phyloP scores from a whole-genome alignment of 1,140 invertebrate genomes.

The Diachasma alloeum region DNA sequence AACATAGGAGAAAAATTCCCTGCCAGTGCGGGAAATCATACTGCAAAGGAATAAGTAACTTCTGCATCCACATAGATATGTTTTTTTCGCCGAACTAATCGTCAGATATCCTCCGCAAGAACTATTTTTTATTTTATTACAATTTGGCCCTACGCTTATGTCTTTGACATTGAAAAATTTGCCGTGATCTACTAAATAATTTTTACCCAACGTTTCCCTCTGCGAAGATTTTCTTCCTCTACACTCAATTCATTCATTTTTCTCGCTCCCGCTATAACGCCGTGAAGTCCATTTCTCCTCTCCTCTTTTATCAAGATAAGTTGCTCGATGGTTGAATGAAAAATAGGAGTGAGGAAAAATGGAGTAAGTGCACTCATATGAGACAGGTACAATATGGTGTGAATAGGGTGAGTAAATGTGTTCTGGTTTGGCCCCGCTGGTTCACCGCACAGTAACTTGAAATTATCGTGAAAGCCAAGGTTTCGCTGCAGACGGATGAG shows the following conservation, averaged over 20 bases:
- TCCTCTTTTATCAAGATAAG: not conserved
- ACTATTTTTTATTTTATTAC: no score
- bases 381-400: not conserved
- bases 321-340: not conserved
- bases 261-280: not conserved
- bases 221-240: not conserved
- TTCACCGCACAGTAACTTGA: not conserved
- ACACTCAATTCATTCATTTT: not conserved
- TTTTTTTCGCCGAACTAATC: no score
- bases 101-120: no score
- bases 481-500: not conserved
- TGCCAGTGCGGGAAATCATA: no score
- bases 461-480: not conserved
- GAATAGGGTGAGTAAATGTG: not conserved
- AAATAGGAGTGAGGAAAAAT: not conserved
- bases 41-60: no score
- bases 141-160: no score
- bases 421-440: not conserved
- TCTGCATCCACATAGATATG: no score
- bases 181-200: no score
- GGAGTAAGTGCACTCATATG: not conserved
- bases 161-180: no score
- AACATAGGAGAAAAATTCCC: no score
- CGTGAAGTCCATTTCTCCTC: not conserved
- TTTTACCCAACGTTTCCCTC: no score